Conservation (phyloP, 2,888 invertebrate genomes). For the Andrena haemorrhoa region DNA sequence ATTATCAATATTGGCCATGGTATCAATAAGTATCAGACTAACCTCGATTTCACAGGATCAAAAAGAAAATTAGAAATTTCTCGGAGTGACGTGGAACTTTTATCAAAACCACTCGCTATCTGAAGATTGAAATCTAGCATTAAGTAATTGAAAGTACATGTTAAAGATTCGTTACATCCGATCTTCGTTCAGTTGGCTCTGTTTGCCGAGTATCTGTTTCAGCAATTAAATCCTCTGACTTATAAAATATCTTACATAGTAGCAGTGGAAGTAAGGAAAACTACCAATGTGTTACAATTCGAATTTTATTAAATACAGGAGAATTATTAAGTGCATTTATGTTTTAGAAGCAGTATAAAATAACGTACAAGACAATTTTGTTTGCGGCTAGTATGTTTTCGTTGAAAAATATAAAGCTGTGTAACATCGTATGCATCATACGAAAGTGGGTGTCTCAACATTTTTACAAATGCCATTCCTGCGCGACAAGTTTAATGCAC, state of each 20-base stretch:
- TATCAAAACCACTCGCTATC: not conserved
- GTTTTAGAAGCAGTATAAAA: constrained; percentile 33
- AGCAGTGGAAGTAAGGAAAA: constrained; percentile 1
- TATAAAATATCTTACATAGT: not conserved
- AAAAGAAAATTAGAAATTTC: not conserved
- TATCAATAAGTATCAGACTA: not conserved
- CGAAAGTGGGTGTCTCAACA: not conserved
- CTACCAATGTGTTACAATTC: not conserved
- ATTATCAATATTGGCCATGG: too few species aligned
- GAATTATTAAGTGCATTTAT: constrained; percentile 1
- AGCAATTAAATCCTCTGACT: not conserved
- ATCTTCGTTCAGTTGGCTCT: not conserved
- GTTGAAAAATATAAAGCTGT: constrained; percentile 26
- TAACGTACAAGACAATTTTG: not conserved
- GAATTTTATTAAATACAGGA: constrained; percentile 35
- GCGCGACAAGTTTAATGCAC: constrained; percentile 8
- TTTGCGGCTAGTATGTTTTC: constrained; percentile 4
- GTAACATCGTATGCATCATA: constrained; percentile 2
- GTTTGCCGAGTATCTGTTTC: not conserved
- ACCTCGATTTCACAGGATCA: constrained; percentile 5
- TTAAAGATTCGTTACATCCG: not conserved
- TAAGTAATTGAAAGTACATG: not conserved
- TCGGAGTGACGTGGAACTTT: not conserved
- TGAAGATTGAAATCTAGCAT: not conserved
- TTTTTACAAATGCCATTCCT: constrained; percentile 23